Conservation (phyloP, 2,113 vertebrate species). For the Hippocampus mohnikei region DNA sequence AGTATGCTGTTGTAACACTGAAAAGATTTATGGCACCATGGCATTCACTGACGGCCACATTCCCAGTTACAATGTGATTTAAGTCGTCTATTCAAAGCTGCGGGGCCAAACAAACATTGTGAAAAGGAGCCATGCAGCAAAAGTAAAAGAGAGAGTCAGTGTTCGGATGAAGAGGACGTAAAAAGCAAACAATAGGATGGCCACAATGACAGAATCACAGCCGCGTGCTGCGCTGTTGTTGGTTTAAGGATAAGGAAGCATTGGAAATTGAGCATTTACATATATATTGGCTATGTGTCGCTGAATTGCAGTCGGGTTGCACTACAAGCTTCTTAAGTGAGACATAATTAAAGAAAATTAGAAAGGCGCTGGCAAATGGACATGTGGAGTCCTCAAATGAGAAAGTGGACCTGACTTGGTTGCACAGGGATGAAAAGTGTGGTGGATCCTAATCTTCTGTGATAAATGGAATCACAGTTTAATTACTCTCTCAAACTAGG, state of each 20-base stretch:
- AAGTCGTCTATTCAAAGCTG: slow-evolving; percentile 29
- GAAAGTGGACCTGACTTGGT: slow-evolving; percentile 24
- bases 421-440: slow-evolving; percentile 19
- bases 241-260: not conserved
- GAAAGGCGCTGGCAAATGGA: slow-evolving; percentile 9
- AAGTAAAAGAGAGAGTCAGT: slow-evolving; percentile 3
- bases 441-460: slow-evolving; percentile 45
- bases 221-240: not conserved
- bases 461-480: slow-evolving; percentile 53
- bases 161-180: slow-evolving; percentile 9
- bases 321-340: not conserved
- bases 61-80: slow-evolving; percentile 47
- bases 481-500: slow-evolving; percentile 56
- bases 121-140: slow-evolving; percentile 20
- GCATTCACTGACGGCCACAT: slow-evolving; percentile 29
- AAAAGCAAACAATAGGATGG: not conserved
- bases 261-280: slow-evolving; percentile 1
- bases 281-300: not conserved
- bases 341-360: slow-evolving; percentile 1
- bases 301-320: not conserved
- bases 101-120: slow-evolving; percentile 13
- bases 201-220: not conserved
- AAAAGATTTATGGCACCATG: slow-evolving; percentile 29
- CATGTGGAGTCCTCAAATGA: slow-evolving; percentile 17
- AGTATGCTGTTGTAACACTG: slow-evolving; percentile 11